A percentile compares a stretch with the other conserved stretches of the same genome.
Evolutionary conservation across 2,797 vertebrate genomes (phyloP).

Genomic region (Falco peregrinus): DNA sequence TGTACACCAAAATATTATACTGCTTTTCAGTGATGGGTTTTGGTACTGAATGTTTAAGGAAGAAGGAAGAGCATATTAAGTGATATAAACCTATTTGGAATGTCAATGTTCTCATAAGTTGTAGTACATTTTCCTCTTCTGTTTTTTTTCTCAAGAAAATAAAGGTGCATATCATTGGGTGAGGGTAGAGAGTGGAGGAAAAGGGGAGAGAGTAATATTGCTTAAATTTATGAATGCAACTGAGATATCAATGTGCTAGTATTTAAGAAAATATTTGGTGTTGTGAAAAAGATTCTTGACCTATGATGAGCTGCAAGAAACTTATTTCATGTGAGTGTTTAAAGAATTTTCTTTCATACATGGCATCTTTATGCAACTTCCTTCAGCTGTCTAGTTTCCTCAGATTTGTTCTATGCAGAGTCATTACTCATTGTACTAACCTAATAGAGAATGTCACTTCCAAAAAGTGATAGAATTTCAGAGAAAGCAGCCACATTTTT

Average conservation of each 20-base stretch:
- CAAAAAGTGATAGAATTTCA: not conserved
- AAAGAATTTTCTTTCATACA: slow-evolving; percentile 16
- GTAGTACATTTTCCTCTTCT: not conserved
- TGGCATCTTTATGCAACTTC: not conserved
- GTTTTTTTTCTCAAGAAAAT: not conserved
- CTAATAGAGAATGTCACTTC: not conserved
- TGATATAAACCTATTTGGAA: not conserved
- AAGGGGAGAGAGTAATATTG: not conserved
- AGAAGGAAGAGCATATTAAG: not conserved
- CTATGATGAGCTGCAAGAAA: not conserved
- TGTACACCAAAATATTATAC: not conserved
- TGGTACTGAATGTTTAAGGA: not conserved
- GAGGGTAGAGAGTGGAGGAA: not conserved
- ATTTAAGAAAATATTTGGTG: slow-evolving; percentile 6
- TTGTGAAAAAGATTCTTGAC: not conserved
- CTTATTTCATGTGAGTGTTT: slow-evolving; percentile 3
- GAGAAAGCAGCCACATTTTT: not conserved
- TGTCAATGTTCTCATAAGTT: not conserved
- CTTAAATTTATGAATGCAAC: not conserved
- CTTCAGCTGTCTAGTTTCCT: not conserved
- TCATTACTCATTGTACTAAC: not conserved
- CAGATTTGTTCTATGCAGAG: not conserved
- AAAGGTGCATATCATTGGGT: not conserved
- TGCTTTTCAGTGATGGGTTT: not conserved
- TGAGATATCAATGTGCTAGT: not conserved